Evolutionary conservation across 2,888 invertebrate genomes (phyloP).

Genomic region (Bhutanitis thaidina): DNA sequence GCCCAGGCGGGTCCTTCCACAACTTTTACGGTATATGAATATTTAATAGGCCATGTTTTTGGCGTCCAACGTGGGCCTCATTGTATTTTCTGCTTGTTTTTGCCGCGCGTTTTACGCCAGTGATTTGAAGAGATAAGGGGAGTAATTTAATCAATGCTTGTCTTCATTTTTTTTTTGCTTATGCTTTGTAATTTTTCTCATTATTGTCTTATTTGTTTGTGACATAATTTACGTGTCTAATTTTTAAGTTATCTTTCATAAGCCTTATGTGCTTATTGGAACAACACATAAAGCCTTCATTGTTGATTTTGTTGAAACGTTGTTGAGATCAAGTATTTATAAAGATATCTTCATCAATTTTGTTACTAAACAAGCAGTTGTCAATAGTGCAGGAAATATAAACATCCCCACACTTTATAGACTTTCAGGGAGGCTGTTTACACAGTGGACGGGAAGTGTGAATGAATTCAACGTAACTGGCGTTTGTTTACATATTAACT

Average conservation of each 20-base stretch:
- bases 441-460: too few species aligned
- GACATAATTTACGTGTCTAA: not conserved
- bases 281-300: too few species aligned
- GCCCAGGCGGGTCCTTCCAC: slow-evolving; percentile 44
- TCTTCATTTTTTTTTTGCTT: slow-evolving; percentile 8
- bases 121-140: slow-evolving; percentile 42
- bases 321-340: too few species aligned
- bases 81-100: slow-evolving; percentile 37
- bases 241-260: not conserved
- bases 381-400: too few species aligned
- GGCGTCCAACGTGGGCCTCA: slow-evolving; percentile 51
- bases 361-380: too few species aligned
- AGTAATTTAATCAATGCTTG: slow-evolving; percentile 42
- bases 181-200: slow-evolving; percentile 21
- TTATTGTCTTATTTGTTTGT: not conserved
- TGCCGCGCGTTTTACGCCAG: slow-evolving; percentile 36
- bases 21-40: slow-evolving; percentile 61
- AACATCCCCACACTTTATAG: too few species aligned
- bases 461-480: too few species aligned
- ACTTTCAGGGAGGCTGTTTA: too few species aligned
- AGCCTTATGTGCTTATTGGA: too few species aligned
- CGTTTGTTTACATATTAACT: too few species aligned
- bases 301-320: too few species aligned
- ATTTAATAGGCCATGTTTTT: slow-evolving; percentile 53
- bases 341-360: too few species aligned